These are phyloP conservation scores for Callosobruchus maculatus DNA, from an alignment of 2,888 invertebrate species.

Conservation along the genomic window DNA sequence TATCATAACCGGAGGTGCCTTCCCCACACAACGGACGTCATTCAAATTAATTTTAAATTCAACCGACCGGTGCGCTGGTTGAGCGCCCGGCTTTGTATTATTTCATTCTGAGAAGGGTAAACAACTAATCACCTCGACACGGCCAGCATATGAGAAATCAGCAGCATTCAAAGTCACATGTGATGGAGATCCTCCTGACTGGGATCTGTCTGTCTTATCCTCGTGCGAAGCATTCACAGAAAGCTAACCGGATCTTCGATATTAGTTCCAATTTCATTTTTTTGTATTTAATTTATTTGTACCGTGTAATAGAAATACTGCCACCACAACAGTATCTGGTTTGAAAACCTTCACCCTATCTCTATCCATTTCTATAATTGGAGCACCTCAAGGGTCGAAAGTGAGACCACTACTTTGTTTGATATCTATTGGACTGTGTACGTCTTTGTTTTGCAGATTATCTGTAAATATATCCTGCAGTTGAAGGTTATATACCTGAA, in stretches of 20 bases:
- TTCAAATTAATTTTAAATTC: slow-evolving; percentile 46
- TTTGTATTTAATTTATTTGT: too few relatives aligned
- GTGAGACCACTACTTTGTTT: too few relatives aligned
- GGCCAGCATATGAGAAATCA: background rate
- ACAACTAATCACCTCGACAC: slow-evolving; percentile 15
- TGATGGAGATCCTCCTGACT: background rate
- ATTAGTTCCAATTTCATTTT: background rate
- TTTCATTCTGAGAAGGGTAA: slow-evolving; percentile 19
- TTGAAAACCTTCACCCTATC: too few relatives aligned
- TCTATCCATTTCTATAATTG: too few relatives aligned
- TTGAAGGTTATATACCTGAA: too few relatives aligned
- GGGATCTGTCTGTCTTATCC: background rate
- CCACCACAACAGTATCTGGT: too few relatives aligned
- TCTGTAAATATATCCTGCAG: too few relatives aligned
- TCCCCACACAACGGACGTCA: slow-evolving; percentile 42
- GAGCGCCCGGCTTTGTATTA: slow-evolving; percentile 5
- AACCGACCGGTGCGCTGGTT: slow-evolving; percentile 6
- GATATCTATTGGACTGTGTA: too few relatives aligned
- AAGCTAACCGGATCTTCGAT: background rate
- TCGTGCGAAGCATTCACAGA: background rate
- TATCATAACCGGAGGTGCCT: slow-evolving; percentile 40
- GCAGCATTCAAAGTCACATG: background rate
- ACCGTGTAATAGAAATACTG: too few relatives aligned
- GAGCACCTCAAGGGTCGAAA: too few relatives aligned
- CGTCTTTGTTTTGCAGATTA: too few relatives aligned